Evolutionary conservation across 1,140 invertebrate species (phyloP).

Genomic region (Neelides sp.): DNA sequence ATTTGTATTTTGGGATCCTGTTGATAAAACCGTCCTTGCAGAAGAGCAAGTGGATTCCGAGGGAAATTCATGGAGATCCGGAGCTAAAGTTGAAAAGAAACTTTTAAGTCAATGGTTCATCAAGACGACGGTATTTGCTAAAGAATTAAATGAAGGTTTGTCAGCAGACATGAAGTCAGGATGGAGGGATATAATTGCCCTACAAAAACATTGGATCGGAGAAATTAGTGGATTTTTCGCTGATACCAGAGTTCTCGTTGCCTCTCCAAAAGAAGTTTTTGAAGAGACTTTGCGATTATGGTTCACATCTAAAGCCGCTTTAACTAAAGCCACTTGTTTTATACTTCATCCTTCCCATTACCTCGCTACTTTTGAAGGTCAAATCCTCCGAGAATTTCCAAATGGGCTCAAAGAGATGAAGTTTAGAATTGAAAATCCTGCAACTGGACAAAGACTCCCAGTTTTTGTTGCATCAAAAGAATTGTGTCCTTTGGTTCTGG

Average conservation of each 20-base stretch:
- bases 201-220: conserved; percentile 94
- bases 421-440: conserved; percentile 55
- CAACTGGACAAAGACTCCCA: conserved; percentile 54
- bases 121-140: conserved; percentile 74
- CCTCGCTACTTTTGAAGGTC: conserved; percentile 24
- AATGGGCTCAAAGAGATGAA: conserved; percentile 21
- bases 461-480: conserved; percentile 54
- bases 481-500: conserved; percentile 41
- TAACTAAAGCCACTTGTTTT: conserved; percentile 48
- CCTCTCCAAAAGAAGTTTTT: conserved; percentile 5
- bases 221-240: conserved; percentile 36
- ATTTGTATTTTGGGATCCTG: conserved; percentile 95
- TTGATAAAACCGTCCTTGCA: conserved; percentile 93
- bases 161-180: conserved; percentile 32
- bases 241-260: conserved; percentile 15
- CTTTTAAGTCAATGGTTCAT: conserved; percentile 91
- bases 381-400: conserved; percentile 13
- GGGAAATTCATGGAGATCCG: conserved; percentile 90
- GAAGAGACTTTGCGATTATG: conserved; percentile 48
- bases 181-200: conserved; percentile 68
- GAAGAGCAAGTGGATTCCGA: conserved; percentile 93
- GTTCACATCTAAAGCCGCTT: conserved; percentile 60
- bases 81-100: conserved; percentile 83
- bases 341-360: conserved; percentile 37
- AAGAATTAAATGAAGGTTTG: conserved; percentile 42